Base-by-base conservation (phyloP, 2,888 invertebrate genomes). In the Microchrysa polita region DNA sequence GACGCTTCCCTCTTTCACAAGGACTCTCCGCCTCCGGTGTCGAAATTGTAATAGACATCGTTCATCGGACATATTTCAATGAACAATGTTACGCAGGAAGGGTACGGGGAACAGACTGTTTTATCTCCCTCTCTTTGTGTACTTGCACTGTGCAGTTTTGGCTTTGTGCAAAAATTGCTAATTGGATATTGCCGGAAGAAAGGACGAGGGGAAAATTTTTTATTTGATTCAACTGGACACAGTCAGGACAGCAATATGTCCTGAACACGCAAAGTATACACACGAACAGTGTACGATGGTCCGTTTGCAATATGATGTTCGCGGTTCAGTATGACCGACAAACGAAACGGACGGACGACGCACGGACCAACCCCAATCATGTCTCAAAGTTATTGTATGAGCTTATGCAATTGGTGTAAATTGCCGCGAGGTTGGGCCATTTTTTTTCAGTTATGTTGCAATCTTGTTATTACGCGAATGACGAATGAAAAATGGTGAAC, bases 121-220 rank as follows among this genome's bases (percentile, higher is more conserved):
- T n/a, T n/a, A n/a, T n/a, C n/a, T n/a, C n/a, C n/a, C n/a, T n/a
- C n/a, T n/a, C n/a, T n/a, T n/a, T n/a, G 27, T 7, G 27, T 4
- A 40, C 40, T 40, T 61, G 59, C 40, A 12, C 20, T 59, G 59
- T 59, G 23, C 22, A 23, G 61, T 34, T 34, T 61, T 61, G 40
- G 61, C 61, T 61, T 61, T 61, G 61, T 61, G 40, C 40, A 40
- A 61, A 61, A 61, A 61, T 61, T 61, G 40, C 61, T 61, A 61
- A 61, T 61, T 61, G 61, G 61, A 61, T 61, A 61, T 61, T 40
- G 61, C 61, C 61, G 61, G 61, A 61, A 61, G 61, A 40, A 61
- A 61, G 61, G 61, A 61, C n/a, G 40, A 16, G 61, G 59, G n/a
- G n/a, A n/a, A n/a, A 61, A 61, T 40, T 34, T 61, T 40, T 61